A percentile compares a stretch with the other conserved stretches of the same genome.
Conservation (phyloP, 1,140 invertebrate genomes). For the Plectrocnemia conspersa region DNA sequence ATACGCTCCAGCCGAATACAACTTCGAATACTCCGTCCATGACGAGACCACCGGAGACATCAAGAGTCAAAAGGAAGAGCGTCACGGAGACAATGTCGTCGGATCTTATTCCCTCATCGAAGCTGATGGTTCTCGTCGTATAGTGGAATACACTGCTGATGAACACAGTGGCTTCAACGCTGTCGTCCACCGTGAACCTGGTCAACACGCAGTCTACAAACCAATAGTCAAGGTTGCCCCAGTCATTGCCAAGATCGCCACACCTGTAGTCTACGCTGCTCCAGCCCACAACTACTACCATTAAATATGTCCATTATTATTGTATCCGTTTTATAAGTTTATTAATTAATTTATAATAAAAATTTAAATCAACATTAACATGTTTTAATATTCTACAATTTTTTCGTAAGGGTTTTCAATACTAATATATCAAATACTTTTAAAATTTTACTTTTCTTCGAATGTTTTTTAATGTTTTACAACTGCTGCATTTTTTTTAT, state of each 20-base stretch:
- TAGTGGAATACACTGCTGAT: slow-evolving; percentile 69
- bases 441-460: too few species aligned
- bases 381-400: too few species aligned
- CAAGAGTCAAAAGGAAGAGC: slow-evolving; percentile 56
- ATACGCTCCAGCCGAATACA: slow-evolving; percentile 48
- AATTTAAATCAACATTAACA: too few species aligned
- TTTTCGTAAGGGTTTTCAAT: too few species aligned
- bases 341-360: too few species aligned
- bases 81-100: slow-evolving; percentile 56
- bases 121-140: slow-evolving; percentile 63
- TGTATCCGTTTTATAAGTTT: too few species aligned
- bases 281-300: too few species aligned
- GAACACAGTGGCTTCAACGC: slow-evolving; percentile 68
- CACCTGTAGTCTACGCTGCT: slow-evolving; percentile 36
- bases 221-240: slow-evolving; percentile 39
- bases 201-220: slow-evolving; percentile 45
- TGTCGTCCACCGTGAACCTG: slow-evolving; percentile 55
- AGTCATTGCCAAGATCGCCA: slow-evolving; percentile 19
- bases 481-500: too few species aligned
- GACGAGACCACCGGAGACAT: slow-evolving; percentile 56
- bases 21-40: slow-evolving; percentile 52
- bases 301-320: too few species aligned
- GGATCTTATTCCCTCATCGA: slow-evolving; percentile 57
- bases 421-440: too few species aligned
- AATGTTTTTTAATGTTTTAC: too few species aligned